Base-by-base conservation (phyloP, 2,888 invertebrate species). In the Acanthosoma haemorrhoidale region DNA sequence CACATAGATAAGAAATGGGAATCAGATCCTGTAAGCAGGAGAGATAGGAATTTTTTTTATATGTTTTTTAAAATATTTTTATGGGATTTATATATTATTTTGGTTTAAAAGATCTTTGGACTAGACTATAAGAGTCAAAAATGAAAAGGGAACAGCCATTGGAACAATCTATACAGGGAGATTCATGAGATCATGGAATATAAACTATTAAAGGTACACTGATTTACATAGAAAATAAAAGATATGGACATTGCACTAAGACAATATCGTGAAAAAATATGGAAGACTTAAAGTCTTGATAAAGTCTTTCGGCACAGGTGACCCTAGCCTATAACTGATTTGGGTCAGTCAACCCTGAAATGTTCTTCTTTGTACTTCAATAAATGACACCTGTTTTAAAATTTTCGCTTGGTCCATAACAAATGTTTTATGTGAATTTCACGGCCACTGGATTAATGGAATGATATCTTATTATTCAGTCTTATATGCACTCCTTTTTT, bases 391-490 rank as follows among this genome's bases (percentile, higher is more conserved):
- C 67, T 67, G 51, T 41, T 38, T 61, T 41, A 13, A 29, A 34
- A 15, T 57, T 60, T 67, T 70, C 51, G 64, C 63, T 70, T 67
- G 67, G 67, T 67, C 67, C 67, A 67, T 67, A 43, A 41, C 15
- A 64, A 57, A 57, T 61, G 63, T 69, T 64, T 70, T 63, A 70
- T 57, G 25, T 18, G 34, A 43, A 29, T 67, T 67, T 67, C 67
- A 67, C 67, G 70, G 70, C 70, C 70, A 64, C 70, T 57, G 34
- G 16, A 63, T 61, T 21, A 43, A 63, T 70, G 70, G 70, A 70
- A 70, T 70, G 70, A 70, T 70, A 70, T 70, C 64, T 32, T 64
- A 36, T 63, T 64, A 36, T 64, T 70, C 70, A 70, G 70, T 70
- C 70, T 70, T 70, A 70, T 70, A 63, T 70, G 63, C 70, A 70